Percentiles rank a stretch among this genome's conserved stretches.
These are phyloP conservation scores for Colletes collaris DNA, from an alignment of 2,888 invertebrate genomes.

Conservation along the genomic window DNA sequence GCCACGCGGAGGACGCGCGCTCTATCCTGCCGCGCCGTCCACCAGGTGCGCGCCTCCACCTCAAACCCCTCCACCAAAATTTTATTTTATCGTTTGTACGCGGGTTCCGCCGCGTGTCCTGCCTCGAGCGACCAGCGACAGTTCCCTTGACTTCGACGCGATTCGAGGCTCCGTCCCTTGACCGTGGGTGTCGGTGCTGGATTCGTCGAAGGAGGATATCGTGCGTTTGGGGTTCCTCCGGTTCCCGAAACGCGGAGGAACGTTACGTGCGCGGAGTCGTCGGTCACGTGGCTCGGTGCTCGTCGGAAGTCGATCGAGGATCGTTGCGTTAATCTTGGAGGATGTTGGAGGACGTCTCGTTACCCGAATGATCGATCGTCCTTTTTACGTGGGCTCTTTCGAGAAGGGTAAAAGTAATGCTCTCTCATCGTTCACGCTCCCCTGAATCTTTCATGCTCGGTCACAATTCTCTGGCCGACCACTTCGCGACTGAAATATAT, in stretches of 20 bases:
- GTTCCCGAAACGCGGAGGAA: no score
- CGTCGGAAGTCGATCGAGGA: constrained; percentile 6
- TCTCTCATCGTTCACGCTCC: no score
- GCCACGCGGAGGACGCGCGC: constrained; percentile 62
- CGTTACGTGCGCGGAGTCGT: constrained; percentile 8
- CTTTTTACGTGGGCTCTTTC: background rate
- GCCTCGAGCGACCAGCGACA: constrained; percentile 11
- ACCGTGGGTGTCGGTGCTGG: background rate
- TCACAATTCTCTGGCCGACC: background rate
- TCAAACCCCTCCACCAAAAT: background rate
- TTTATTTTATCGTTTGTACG: no score
- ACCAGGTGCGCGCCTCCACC: constrained; percentile 48
- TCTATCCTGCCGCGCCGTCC: constrained; percentile 41
- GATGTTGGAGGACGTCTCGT: background rate
- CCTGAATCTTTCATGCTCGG: background rate
- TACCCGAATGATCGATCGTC: background rate
- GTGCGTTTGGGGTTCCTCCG: no score
- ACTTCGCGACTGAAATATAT: background rate
- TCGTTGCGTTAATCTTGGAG: background rate
- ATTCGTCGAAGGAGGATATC: no score
- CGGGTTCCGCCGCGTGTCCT: background rate
- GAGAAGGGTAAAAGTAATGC: no score
- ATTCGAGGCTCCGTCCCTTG: background rate
- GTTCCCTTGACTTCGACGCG: no score
- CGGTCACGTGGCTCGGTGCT: constrained; percentile 47